Base-by-base conservation (phyloP, 1,140 invertebrate genomes). In the Cataglyphis hispanica region DNA sequence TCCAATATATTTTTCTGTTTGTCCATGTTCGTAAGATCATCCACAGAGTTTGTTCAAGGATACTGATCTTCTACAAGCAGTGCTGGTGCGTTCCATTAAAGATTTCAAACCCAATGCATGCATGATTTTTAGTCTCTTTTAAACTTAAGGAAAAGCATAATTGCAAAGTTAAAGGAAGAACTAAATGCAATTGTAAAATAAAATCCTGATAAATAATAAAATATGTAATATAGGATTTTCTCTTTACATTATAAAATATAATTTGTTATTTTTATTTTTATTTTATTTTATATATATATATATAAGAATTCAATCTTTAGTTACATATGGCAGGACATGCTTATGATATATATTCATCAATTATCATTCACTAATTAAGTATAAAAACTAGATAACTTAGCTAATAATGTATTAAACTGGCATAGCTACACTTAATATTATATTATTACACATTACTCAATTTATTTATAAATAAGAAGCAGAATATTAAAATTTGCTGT, bases 161-260 rank as follows among this genome's bases (percentile, higher is more conserved):
- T 81, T 67, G 56, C 53, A 86, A 76, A 61, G 6, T 70, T 66
- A 81, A 84, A 78, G 75, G 7, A 86, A 83, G 31, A 8, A 1
- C 58, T 66, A 40, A 85, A 69, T 83, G 80, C 75, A 43, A 83
- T 74, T n/a, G n/a, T n/a, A n/a, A n/a, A n/a, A 75, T 72, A 80
- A 67, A 87, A 83, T 43, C 63, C 61, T 50, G 3, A 80, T 22
- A 70, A 58, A 84, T 19, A 74, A 70, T 61, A 74, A 72, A 60
- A 25, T 13, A 72, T 76, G 4, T 13, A 67, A 27, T 27, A 22
- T 13, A 70, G 46, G 4, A 77, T 34, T 80, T 66, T 72, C 11
- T 25, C 2, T 78, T 1, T 69, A 16, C 37, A 81, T 80, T 60
- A 8, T 22, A 64, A 66, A n/a, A 60, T 66, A 34, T 16, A 50